Evolutionary conservation across 2,888 invertebrate species (phyloP).

Genomic region (Conus canariensis): DNA sequence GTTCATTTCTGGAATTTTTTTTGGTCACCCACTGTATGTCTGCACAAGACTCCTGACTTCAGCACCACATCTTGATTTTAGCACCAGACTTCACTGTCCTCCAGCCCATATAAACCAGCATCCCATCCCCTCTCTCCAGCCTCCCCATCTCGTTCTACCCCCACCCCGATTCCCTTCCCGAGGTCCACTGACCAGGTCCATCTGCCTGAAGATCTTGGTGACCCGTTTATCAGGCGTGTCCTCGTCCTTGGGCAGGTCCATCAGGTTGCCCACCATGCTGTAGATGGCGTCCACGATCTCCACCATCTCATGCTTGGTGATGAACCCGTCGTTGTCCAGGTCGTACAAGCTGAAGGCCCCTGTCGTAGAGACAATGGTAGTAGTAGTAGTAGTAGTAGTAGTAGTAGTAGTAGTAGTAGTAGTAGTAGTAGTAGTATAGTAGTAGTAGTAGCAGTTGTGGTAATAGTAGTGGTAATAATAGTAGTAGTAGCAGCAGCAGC

Average conservation of each 20-base stretch:
- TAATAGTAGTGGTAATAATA: too few relatives aligned
- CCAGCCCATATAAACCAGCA: background rate
- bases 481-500: background rate
- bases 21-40: too few relatives aligned
- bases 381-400: background rate
- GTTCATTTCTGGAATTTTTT: too few relatives aligned
- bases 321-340: slow-evolving; percentile 80
- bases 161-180: background rate
- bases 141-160: background rate
- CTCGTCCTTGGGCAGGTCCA: slow-evolving; percentile 80
- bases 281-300: slow-evolving; percentile 80
- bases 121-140: background rate
- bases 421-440: too few relatives aligned
- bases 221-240: slow-evolving; percentile 80
- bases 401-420: too few relatives aligned
- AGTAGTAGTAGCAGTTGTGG: too few relatives aligned
- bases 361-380: slow-evolving; percentile 58
- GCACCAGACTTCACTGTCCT: too few relatives aligned
- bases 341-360: slow-evolving; percentile 81
- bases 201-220: slow-evolving; percentile 79
- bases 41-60: too few relatives aligned
- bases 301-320: slow-evolving; percentile 79
- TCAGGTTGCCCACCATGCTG: slow-evolving; percentile 80
- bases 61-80: too few relatives aligned
- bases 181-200: slow-evolving; percentile 33